These are phyloP conservation scores for Sweltsa coloradensis DNA, from an alignment of 1,140 invertebrate genomes.

Conservation along the genomic window DNA sequence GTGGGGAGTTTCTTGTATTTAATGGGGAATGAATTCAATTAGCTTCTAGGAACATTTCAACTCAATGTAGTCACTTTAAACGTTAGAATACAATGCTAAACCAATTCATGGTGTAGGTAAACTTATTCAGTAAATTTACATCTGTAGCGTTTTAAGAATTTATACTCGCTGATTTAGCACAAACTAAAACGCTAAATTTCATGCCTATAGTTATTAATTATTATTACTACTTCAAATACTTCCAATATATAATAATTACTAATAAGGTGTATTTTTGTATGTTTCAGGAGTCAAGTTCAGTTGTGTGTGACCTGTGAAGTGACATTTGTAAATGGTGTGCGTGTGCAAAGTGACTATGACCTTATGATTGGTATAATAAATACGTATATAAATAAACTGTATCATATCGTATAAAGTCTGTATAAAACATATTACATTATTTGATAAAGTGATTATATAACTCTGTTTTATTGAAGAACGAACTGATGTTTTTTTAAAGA, in stretches of 20 bases:
- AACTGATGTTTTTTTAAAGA: no score
- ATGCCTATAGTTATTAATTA: no score
- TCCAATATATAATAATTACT: no score
- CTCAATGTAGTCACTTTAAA: no score
- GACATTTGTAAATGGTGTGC: background rate
- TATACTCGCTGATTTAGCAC: background rate
- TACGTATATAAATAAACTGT: background rate
- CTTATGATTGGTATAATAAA: background rate
- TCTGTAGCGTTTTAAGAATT: background rate
- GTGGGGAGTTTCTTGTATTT: no score
- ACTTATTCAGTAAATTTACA: background rate
- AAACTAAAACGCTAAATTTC: background rate
- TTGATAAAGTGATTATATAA: no score
- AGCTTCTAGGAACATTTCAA: no score
- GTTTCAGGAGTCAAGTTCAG: conserved; percentile 57
- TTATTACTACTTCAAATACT: no score
- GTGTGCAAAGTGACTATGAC: background rate
- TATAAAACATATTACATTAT: background rate
- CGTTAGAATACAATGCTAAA: no score
- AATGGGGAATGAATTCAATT: no score
- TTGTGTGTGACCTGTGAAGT: conserved; percentile 57
- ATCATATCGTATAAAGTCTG: background rate
- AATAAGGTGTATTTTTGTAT: conserved; percentile 17
- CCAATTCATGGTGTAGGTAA: background rate
- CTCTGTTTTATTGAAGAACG: no score